Evolutionary conservation across 2,797 vertebrate genomes (phyloP).

Genomic region (Megalops cyprinoides): DNA sequence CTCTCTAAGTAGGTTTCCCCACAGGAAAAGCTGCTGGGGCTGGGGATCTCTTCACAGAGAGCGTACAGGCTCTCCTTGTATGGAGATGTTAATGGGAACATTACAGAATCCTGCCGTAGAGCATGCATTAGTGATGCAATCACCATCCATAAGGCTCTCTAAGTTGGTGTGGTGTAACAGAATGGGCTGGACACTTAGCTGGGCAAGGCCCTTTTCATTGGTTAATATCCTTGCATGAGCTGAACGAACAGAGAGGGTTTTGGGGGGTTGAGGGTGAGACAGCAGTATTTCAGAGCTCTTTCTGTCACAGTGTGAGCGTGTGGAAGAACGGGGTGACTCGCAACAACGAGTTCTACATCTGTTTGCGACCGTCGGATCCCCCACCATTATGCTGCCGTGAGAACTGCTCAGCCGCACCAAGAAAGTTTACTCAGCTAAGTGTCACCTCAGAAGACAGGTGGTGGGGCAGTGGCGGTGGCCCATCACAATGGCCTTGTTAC

Average conservation of each 20-base stretch:
- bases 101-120: neutral
- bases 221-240: too few species aligned
- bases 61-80: too few species aligned
- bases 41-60: too few species aligned
- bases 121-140: neutral
- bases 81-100: neutral
- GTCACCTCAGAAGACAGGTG: neutral
- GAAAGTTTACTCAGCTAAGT: neutral
- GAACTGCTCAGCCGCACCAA: neutral
- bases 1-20: too few species aligned
- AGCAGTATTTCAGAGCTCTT: neutral
- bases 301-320: neutral
- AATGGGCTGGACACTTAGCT: neutral
- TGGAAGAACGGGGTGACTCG: neutral
- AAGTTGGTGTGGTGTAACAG: neutral
- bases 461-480: neutral
- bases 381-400: neutral
- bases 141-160: neutral
- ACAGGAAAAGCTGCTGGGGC: too few species aligned
- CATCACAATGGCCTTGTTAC: neutral
- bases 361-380: constrained; percentile 33
- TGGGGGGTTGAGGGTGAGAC: neutral
- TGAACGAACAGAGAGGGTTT: neutral
- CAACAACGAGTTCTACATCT: neutral
- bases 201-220: neutral